Conservation (phyloP, 2,888 invertebrate genomes). For the Melanostoma mellinum region DNA sequence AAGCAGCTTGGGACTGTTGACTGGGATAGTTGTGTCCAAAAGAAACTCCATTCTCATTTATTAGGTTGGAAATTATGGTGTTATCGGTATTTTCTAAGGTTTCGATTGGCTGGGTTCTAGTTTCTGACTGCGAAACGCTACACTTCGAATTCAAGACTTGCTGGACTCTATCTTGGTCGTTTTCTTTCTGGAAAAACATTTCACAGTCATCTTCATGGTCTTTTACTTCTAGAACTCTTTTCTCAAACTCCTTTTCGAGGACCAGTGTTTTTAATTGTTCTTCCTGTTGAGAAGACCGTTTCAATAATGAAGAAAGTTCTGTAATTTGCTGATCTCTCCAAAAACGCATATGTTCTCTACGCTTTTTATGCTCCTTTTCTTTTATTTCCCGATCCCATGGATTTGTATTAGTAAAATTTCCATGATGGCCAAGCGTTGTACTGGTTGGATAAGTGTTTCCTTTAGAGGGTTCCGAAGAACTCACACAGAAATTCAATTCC, state of each 20-base stretch:
- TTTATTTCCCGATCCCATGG: constrained; percentile 97
- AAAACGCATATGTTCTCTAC: constrained; percentile 89
- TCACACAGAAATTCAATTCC: constrained; percentile 85
- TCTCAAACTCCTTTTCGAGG: constrained; percentile 96
- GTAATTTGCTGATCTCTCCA: constrained; percentile 94
- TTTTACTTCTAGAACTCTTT: constrained; percentile 91
- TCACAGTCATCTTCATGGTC: constrained; percentile 87
- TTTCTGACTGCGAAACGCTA: constrained; percentile 79
- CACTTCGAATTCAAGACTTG: too few species aligned
- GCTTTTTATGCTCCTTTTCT: constrained; percentile 88
- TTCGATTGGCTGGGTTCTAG: constrained; percentile 77
- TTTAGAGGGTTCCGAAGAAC: constrained; percentile 88
- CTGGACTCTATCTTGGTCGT: constrained; percentile 82
- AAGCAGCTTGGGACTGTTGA: constrained; percentile 56
- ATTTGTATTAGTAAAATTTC: constrained; percentile 84
- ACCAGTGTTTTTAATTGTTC: constrained; percentile 94
- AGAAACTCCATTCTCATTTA: constrained; percentile 58
- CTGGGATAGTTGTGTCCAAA: constrained; percentile 75
- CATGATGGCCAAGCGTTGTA: constrained; percentile 71
- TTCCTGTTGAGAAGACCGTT: constrained; percentile 90
- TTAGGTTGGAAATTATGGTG: background rate
- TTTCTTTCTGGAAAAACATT: constrained; percentile 80
- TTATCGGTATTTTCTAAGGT: constrained; percentile 28
- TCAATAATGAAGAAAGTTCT: constrained; percentile 87
- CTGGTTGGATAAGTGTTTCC: constrained; percentile 87